Percentiles rank a stretch among this genome's conserved stretches.
phyloP scores from a whole-genome alignment of 2,797 vertebrate genomes.

The Chloroceryle inda region DNA sequence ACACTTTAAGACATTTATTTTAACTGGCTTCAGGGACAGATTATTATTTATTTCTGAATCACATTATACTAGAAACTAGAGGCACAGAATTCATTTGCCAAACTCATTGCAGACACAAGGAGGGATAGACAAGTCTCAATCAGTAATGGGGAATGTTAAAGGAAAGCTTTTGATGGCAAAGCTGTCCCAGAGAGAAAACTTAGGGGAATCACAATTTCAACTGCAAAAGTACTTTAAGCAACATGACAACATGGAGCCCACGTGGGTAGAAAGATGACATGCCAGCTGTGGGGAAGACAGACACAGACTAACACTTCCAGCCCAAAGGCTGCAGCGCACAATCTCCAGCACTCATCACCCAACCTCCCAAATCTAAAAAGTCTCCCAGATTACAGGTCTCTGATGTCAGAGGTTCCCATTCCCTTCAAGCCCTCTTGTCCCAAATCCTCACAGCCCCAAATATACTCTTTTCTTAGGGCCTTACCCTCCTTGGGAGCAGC shows the following conservation, averaged over 20 bases:
- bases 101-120: not conserved
- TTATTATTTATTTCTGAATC: not conserved
- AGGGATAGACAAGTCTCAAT: not conserved
- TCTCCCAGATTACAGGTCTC: not conserved
- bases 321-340: not conserved
- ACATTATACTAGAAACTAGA: not conserved
- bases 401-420: not conserved
- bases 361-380: not conserved
- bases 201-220: not conserved
- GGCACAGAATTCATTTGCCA: not conserved
- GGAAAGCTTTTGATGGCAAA: not conserved
- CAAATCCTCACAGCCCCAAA: fast-evolving
- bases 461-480: fast-evolving
- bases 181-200: not conserved
- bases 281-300: not conserved
- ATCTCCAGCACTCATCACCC: not conserved
- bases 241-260: not conserved
- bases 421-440: not conserved
- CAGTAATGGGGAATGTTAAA: not conserved
- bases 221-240: not conserved
- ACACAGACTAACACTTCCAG: fast-evolving
- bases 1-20: not conserved
- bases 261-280: not conserved
- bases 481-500: not conserved
- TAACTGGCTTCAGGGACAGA: not conserved